Evolutionary conservation across 2,113 vertebrate species (phyloP).

Genomic region (Rhynchomys soricoides): DNA sequence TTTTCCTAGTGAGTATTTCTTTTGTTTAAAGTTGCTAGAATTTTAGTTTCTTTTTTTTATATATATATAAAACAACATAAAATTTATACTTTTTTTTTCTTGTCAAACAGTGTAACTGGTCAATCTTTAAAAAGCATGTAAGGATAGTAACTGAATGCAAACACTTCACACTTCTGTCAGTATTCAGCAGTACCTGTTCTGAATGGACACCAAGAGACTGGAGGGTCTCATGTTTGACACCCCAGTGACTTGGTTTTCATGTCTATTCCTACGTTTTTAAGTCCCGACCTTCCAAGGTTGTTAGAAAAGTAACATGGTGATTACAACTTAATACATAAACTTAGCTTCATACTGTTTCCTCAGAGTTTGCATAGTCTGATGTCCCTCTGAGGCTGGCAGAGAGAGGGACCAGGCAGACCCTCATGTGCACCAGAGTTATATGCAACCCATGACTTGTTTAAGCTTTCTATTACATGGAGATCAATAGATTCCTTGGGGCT

Average conservation of each 20-base stretch:
- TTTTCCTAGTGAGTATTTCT: not conserved
- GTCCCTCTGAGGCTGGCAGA: not conserved
- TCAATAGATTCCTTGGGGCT: not conserved
- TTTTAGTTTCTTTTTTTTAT: not conserved
- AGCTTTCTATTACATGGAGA: not conserved
- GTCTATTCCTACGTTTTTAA: not conserved
- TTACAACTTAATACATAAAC: not conserved
- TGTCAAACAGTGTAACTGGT: not conserved
- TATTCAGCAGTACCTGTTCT: not conserved
- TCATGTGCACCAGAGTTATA: not conserved
- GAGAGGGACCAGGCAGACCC: not conserved
- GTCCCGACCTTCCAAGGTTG: not conserved
- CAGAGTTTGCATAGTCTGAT: not conserved
- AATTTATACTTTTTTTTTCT: not conserved
- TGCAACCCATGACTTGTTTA: not conserved
- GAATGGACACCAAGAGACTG: not conserved
- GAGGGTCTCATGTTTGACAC: not conserved
- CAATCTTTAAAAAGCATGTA: not conserved
- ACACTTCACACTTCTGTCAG: not conserved
- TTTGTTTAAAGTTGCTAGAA: constrained; percentile 25
- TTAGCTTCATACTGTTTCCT: not conserved
- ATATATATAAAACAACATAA: not conserved
- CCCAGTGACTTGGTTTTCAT: not conserved
- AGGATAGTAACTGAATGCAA: not conserved
- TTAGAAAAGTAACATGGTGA: not conserved